Evolutionary conservation across 2,797 vertebrate species (phyloP), one percentile per base, ranked within the genome.

Genomic region (Cetoscarus ocellatus): DNA sequence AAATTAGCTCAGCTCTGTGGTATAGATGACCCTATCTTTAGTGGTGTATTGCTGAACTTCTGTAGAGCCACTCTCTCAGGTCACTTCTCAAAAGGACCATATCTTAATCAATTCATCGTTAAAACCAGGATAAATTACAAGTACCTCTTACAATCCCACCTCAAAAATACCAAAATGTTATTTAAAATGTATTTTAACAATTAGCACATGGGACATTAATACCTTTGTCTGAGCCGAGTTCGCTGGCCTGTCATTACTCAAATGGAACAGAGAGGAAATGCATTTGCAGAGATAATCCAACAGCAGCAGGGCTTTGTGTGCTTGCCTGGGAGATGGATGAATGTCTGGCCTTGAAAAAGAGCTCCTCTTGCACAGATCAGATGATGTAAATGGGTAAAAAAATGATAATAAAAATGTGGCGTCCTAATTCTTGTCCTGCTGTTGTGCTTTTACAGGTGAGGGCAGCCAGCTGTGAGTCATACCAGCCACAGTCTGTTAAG

Each of bases 271-370:
- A 85, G 73, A 70, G 79, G 71, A 83, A 85, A 87, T 84, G 76
- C 82, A 82, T 90, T 90, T 88, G 61, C 57, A 38, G 70, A 54
- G 87, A 88, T 90, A 89, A 91, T 91, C 89, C 82, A 59, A 76
- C 84, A 70, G 72, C 80, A 57, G 76, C 61, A 11, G 70, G 76
- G 81, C 85, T 88, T 89, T 88, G 82, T 85, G 82, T 54, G 78
- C 80, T 79, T 69, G 80, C 77, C 82, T 53, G 70, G 70, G 74
- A 79, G 77, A 82, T 84, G 79, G 73, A 88, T 84, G 80, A 74
- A 79, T 74, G 78, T 75, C 79, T 70, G 80, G 84, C 87, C 82
- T 77, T 82, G 70, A 84, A 87, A 70, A 69, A 61, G 70, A 60
- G 58, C 65, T 39, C 52, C 70, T 77, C 73, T 83, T 70, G 54